Percentiles rank a stretch among this genome's conserved stretches.
Conservation (phyloP, 92 coral and sea anemone genomes). For the Porites cylindrica region DNA sequence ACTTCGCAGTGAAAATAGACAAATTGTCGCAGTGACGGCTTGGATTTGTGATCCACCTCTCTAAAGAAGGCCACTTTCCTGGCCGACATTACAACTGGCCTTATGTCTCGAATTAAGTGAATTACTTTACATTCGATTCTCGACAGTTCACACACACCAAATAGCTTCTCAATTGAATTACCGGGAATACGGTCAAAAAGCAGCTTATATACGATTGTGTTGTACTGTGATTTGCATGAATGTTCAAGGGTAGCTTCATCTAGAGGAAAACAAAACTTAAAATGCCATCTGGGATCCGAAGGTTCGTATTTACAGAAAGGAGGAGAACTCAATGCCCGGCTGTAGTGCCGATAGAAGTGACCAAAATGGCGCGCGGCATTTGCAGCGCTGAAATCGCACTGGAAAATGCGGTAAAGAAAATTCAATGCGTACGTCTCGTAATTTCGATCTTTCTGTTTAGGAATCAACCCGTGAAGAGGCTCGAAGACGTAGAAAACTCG, state of each 20-base stretch:
- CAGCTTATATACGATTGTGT: slow-evolving; percentile 41
- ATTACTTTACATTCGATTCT: slow-evolving; percentile 49
- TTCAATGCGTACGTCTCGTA: slow-evolving; percentile 10
- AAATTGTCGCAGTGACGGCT: slow-evolving; percentile 26
- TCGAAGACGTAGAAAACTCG: slow-evolving; percentile 55
- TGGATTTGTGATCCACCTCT: slow-evolving; percentile 16
- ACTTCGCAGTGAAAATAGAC: slow-evolving; percentile 37
- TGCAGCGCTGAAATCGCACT: slow-evolving; percentile 46
- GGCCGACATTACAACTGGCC: slow-evolving; percentile 57
- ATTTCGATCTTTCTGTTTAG: background rate
- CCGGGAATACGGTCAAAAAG: slow-evolving; percentile 55
- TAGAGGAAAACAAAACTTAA: slow-evolving; percentile 15
- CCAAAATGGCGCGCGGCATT: background rate
- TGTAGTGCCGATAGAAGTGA: slow-evolving; percentile 11
- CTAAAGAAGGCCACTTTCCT: slow-evolving; percentile 37
- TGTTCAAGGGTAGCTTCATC: slow-evolving; percentile 4
- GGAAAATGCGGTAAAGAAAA: slow-evolving; percentile 27
- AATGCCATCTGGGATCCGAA: slow-evolving; percentile 34
- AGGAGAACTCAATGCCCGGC: slow-evolving; percentile 44
- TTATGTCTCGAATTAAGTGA: slow-evolving; percentile 39
- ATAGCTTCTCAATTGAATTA: slow-evolving; percentile 17
- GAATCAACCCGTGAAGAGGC: slow-evolving; percentile 37
- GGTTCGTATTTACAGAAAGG: slow-evolving; percentile 40
- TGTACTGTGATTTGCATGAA: slow-evolving; percentile 29
- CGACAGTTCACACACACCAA: slow-evolving; percentile 29